These are phyloP conservation scores for Holothuria glaberrima DNA, from an alignment of 35 echinoderm and acorn worm species.

Conservation along the genomic window DNA sequence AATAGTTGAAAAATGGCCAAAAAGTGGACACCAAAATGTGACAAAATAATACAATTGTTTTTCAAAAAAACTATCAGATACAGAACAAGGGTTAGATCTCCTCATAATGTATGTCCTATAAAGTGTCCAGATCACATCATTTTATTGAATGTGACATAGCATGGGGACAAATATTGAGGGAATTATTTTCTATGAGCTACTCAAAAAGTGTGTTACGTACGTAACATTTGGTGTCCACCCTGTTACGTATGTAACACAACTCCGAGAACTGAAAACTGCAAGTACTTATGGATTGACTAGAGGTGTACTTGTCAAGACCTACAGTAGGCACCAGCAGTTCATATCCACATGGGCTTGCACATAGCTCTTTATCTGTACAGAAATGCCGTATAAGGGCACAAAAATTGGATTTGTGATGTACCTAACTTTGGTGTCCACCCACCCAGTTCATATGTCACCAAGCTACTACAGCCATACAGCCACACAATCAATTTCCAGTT, in stretches of 20 bases:
- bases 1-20: slow-evolving; percentile 5
- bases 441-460: too few species aligned
- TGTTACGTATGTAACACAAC: too few species aligned
- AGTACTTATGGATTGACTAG: too few species aligned
- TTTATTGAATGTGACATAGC: background rate
- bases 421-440: too few species aligned
- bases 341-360: slow-evolving; percentile 6
- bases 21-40: background rate
- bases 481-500: slow-evolving; percentile 4
- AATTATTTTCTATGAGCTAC: slow-evolving; percentile 14
- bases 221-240: background rate
- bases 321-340: background rate
- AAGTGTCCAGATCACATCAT: too few species aligned
- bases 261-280: too few species aligned
- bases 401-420: background rate
- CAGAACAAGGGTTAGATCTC: background rate
- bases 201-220: background rate
- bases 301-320: background rate
- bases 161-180: background rate
- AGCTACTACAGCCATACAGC: background rate
- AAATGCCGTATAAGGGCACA: slow-evolving; percentile 11
- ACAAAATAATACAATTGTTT: slow-evolving; percentile 9
- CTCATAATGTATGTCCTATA: too few species aligned
- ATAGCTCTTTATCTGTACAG: slow-evolving; percentile 6
- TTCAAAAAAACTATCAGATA: background rate